phyloP scores from a whole-genome alignment of 2,113 vertebrate species.

The Empidonax traillii region DNA sequence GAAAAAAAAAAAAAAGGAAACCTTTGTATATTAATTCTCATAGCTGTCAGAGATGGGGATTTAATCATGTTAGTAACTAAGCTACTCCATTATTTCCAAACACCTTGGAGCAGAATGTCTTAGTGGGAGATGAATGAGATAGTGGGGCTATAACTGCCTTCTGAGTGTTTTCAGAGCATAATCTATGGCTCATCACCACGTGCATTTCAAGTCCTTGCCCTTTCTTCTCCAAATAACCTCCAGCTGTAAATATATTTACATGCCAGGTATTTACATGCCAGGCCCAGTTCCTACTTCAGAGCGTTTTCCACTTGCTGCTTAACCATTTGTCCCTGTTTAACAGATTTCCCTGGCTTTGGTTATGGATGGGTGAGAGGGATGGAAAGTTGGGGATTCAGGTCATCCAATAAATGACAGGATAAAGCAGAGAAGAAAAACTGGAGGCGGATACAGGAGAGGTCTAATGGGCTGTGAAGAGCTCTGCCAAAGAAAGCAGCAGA shows the following conservation, averaged over 20 bases:
- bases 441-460: neutral
- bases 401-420: neutral
- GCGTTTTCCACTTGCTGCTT: neutral
- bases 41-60: conserved; percentile 52
- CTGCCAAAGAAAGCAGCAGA: conserved; percentile 36
- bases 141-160: neutral
- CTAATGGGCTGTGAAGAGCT: neutral
- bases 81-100: conserved; percentile 54
- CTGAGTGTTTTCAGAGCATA: neutral
- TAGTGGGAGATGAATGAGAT: conserved; percentile 39
- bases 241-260: neutral
- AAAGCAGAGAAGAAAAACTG: neutral
- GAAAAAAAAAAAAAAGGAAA: neutral
- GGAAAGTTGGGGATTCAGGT: neutral
- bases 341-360: neutral
- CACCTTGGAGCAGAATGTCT: conserved; percentile 38
- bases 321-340: neutral
- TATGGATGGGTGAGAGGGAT: neutral
- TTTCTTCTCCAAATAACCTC: conserved; percentile 38
- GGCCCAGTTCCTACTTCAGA: neutral
- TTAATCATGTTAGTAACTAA: conserved; percentile 58
- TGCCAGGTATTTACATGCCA: neutral
- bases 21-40: conserved; percentile 42
- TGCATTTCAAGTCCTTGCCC: neutral
- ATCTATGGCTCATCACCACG: conserved; percentile 7